Percentiles rank a stretch among this genome's conserved stretches.
Conservation (phyloP, 2,797 vertebrate species). For the Staurois parvus region DNA sequence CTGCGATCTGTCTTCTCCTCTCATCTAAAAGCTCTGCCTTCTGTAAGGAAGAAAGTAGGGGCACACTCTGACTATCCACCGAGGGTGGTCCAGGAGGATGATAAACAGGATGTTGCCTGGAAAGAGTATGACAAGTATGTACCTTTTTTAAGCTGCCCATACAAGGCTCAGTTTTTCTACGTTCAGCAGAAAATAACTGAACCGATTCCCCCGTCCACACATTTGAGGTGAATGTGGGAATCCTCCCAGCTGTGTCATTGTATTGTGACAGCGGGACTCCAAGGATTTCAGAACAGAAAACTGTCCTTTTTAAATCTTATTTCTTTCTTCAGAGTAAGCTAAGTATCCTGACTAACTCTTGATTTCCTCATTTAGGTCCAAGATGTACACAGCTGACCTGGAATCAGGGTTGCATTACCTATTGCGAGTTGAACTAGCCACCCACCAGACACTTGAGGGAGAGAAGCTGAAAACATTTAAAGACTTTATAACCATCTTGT, state of each 20-base stretch:
- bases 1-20: constrained; percentile 91
- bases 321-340: constrained; percentile 61
- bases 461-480: constrained; percentile 87
- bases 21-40: constrained; percentile 83
- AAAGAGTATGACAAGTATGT: constrained; percentile 85
- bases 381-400: constrained; percentile 89
- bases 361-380: constrained; percentile 74
- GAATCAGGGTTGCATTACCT: constrained; percentile 92
- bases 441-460: constrained; percentile 83
- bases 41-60: constrained; percentile 78
- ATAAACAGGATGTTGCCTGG: constrained; percentile 71
- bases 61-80: constrained; percentile 65
- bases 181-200: too few species aligned
- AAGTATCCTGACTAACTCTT: background rate
- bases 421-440: constrained; percentile 89
- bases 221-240: too few species aligned
- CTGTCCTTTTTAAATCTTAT: background rate
- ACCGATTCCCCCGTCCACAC: too few species aligned
- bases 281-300: too few species aligned
- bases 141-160: too few species aligned
- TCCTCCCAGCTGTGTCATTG: too few species aligned
- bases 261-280: too few species aligned
- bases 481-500: constrained; percentile 86
- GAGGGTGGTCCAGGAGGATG: constrained; percentile 65
- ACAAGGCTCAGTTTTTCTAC: too few species aligned